Evolutionary conservation across 2,888 invertebrate species (phyloP), one percentile per base, ranked within the genome.

Genomic region (Lypha dubia): DNA sequence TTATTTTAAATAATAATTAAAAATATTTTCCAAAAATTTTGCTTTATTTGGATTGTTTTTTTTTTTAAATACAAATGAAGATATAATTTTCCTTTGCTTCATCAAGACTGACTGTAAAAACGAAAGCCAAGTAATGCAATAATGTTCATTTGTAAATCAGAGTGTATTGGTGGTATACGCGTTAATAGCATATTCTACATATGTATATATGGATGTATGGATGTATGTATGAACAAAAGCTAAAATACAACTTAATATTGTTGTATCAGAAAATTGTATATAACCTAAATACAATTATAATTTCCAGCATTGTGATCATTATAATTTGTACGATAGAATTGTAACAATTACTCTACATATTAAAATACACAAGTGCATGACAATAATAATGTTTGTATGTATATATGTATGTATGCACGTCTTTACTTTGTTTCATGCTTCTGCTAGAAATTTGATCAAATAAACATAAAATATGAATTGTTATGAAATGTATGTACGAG

Each of bases 381-480:
- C 7, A 28, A 35, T 32, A 20, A n/a, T n/a, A n/a, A 53, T 41
- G 58, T n/a, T 38, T n/a, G n/a, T n/a, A n/a, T n/a, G n/a, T n/a
- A n/a, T n/a, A n/a, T n/a, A n/a, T n/a, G n/a, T n/a, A n/a, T n/a
- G n/a, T n/a, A n/a, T n/a, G n/a, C n/a, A n/a, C n/a, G n/a, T 51
- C 24, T 62, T 46, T n/a, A 28, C 53, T 53, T 46, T 41, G n/a
- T 20, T 56, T 70, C 58, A 20, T 73, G 6, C 15, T 7, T 49
- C 32, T 38, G 22, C 13, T 8, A 13, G 58, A 65, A 73, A 65
- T 81, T 73, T 76, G 70, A 74, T 70, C 58, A 79, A 79, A 79
- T 80, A 84, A 71, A 76, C 76, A 79, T 71, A 76, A 84, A 83
- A 83, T 79, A 83, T 79, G 68, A 83, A 67, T 68, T 76, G 71